Conservation (phyloP, 2,113 vertebrate species). For the Gracilinanus agilis region DNA sequence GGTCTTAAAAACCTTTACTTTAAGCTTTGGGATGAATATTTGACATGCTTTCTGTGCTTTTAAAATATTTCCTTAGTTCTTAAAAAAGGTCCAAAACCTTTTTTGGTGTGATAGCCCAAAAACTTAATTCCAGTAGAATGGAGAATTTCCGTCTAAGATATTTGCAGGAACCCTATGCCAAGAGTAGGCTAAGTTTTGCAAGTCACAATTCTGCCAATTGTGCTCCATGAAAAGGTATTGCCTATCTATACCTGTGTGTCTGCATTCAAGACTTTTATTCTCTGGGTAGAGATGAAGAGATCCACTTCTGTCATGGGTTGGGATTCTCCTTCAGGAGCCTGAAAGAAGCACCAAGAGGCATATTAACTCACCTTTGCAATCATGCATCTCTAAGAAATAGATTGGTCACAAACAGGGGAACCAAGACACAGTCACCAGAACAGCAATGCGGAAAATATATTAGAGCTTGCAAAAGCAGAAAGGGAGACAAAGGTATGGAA, state of each 20-base stretch:
- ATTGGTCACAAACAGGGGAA: conserved; percentile 74
- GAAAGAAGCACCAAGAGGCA: conserved; percentile 57
- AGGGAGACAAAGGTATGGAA: conserved; percentile 70
- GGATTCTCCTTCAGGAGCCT: conserved; percentile 94
- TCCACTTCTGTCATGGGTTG: conserved; percentile 98
- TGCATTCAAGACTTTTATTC: conserved; percentile 97
- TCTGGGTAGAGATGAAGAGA: conserved; percentile 98
- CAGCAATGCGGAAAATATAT: conserved; percentile 73
- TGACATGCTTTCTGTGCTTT: background rate
- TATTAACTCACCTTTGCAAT: conserved; percentile 25
- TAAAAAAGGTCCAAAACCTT: background rate
- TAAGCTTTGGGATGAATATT: background rate
- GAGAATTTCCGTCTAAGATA: background rate
- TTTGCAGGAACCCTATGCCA: background rate
- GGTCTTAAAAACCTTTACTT: background rate
- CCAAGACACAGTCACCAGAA: conserved; percentile 84
- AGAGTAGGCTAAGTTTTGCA: background rate
- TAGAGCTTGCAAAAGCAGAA: conserved; percentile 74
- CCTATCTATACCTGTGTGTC: conserved; percentile 93
- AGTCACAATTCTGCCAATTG: background rate
- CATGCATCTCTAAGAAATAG: background rate
- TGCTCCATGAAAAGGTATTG: background rate
- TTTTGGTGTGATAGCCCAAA: background rate
- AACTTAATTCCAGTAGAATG: background rate
- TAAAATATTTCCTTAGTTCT: background rate